phyloP scores from a whole-genome alignment of 2,113 vertebrate genomes.

The Calidris pugnax region DNA sequence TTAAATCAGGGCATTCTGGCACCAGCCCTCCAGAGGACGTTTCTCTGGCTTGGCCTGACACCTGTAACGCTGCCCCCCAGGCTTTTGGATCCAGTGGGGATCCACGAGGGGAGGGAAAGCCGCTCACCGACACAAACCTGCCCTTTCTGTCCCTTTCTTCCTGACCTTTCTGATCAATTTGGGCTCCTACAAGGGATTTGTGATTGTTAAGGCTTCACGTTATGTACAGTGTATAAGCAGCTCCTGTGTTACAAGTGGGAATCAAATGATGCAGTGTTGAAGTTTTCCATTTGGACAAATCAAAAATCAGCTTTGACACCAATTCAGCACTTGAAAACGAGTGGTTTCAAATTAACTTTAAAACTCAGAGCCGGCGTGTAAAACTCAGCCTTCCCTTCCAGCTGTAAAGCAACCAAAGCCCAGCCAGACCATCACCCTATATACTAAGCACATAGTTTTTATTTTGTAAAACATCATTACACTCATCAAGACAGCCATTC shows the following conservation, averaged over 20 bases:
- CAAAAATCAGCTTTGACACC: background rate
- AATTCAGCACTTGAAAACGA: background rate
- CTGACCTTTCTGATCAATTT: background rate
- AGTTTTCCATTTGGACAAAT: background rate
- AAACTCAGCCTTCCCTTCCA: background rate
- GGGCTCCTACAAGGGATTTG: background rate
- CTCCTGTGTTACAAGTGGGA: background rate
- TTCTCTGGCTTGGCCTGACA: background rate
- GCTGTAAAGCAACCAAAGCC: background rate
- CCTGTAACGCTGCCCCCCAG: background rate
- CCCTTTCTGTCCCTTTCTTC: background rate
- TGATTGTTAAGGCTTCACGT: background rate
- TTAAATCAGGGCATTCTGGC: background rate
- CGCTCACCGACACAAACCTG: background rate
- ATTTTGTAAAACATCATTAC: background rate
- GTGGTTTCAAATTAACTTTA: background rate
- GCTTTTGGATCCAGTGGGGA: background rate
- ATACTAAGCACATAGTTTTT: background rate
- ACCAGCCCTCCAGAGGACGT: background rate
- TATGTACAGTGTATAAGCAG: background rate
- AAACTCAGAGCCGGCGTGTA: background rate
- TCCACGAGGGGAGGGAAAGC: accelerated
- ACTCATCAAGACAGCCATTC: background rate
- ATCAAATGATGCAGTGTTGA: background rate
- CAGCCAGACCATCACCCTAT: background rate